Evolutionary conservation across 1,140 invertebrate genomes (phyloP).

Genomic region (Drosophila biarmipes): DNA sequence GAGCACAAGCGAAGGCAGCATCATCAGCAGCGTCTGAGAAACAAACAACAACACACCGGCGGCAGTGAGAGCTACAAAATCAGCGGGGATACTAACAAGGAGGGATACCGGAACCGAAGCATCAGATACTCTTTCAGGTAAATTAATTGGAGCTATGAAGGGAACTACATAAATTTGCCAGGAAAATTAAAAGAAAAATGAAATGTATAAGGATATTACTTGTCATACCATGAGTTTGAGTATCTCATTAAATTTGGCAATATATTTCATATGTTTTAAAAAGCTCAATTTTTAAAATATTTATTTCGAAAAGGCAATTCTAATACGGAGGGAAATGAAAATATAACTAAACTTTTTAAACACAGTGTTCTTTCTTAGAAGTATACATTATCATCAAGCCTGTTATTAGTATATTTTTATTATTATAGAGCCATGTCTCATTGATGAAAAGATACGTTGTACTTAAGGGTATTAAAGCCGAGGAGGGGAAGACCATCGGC

Average conservation of each 20-base stretch:
- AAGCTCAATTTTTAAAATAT: too few relatives aligned
- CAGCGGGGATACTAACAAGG: conserved; percentile 29
- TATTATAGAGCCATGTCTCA: not conserved
- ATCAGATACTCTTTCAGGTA: not conserved
- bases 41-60: conserved; percentile 1
- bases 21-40: conserved; percentile 5
- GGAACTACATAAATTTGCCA: too few relatives aligned
- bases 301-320: too few relatives aligned
- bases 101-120: not conserved
- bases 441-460: not conserved
- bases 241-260: too few relatives aligned
- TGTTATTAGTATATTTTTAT: not conserved
- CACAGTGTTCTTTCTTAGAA: too few relatives aligned
- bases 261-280: too few relatives aligned
- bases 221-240: too few relatives aligned
- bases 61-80: conserved; percentile 3
- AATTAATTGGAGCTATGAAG: too few relatives aligned
- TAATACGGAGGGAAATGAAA: too few relatives aligned
- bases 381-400: too few relatives aligned
- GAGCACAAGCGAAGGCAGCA: not conserved
- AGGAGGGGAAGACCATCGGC: conserved; percentile 2
- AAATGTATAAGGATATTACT: too few relatives aligned
- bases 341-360: too few relatives aligned
- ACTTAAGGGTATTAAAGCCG: conserved; percentile 14
- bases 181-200: not conserved